These are phyloP conservation scores for Samia ricini DNA, from an alignment of 1,140 invertebrate species.

Conservation along the genomic window DNA sequence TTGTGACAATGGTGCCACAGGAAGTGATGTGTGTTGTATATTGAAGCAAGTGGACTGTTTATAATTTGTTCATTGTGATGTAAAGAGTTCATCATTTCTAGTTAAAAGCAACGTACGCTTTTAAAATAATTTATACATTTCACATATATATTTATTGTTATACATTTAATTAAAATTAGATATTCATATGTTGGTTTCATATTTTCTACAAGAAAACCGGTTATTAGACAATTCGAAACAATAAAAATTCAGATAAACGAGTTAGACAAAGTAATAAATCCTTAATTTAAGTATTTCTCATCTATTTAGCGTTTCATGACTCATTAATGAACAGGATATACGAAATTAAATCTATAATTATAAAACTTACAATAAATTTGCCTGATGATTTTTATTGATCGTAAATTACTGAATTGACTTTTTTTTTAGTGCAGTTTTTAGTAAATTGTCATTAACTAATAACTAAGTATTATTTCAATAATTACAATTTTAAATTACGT, in stretches of 20 bases:
- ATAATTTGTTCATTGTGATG: slow-evolving; percentile 73
- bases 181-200: no score
- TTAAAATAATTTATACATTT: slow-evolving; percentile 5
- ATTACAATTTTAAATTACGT: no score
- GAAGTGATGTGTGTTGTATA: slow-evolving; percentile 68
- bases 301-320: not conserved
- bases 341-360: not conserved
- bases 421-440: no score
- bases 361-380: not conserved
- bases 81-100: slow-evolving; percentile 49
- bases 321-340: not conserved
- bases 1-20: slow-evolving; percentile 66
- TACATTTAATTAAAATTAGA: no score
- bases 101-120: slow-evolving; percentile 46
- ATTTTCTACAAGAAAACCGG: no score
- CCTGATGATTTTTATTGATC: not conserved
- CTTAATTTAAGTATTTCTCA: not conserved
- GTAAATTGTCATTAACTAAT: no score
- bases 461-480: no score
- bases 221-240: no score
- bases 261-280: not conserved
- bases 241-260: not conserved
- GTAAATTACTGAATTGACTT: no score
- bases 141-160: no score
- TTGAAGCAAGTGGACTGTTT: slow-evolving; percentile 74